Conservation (phyloP, 2,888 invertebrate genomes). For the Oligia fasciuncula region DNA sequence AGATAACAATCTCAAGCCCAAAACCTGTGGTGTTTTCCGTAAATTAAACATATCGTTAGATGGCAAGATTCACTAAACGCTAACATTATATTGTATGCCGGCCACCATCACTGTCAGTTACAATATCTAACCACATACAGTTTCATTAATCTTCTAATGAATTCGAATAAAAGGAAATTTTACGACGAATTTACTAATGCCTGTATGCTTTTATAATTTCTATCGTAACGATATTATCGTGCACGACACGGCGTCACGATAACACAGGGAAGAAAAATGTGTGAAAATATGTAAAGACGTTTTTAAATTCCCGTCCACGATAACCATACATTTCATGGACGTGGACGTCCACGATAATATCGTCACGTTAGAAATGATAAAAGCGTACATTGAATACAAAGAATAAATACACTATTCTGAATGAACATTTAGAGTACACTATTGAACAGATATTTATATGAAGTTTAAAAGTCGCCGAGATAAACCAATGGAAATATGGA, state of each 20-base stretch:
- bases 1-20: constrained; percentile 52
- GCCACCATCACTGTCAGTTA: constrained; percentile 52
- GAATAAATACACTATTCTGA: constrained; percentile 48
- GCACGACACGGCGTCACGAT: neutral
- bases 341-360: neutral
- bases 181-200: constrained; percentile 55
- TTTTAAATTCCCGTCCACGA: neutral
- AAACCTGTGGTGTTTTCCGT: constrained; percentile 76
- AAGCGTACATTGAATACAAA: constrained; percentile 31
- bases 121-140: constrained; percentile 60
- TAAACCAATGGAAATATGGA: constrained; percentile 19
- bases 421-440: constrained; percentile 42
- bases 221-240: neutral
- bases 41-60: constrained; percentile 82
- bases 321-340: neutral
- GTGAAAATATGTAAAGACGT: neutral
- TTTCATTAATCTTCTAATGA: constrained; percentile 58
- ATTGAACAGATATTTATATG: constrained; percentile 51
- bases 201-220: neutral
- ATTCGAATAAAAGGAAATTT: constrained; percentile 56
- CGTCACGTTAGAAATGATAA: neutral
- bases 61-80: constrained; percentile 89
- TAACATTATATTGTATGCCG: constrained; percentile 83
- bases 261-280: neutral
- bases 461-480: constrained; percentile 22